phyloP scores from a whole-genome alignment of 2,888 invertebrate genomes.

The Malacosoma neustria region DNA sequence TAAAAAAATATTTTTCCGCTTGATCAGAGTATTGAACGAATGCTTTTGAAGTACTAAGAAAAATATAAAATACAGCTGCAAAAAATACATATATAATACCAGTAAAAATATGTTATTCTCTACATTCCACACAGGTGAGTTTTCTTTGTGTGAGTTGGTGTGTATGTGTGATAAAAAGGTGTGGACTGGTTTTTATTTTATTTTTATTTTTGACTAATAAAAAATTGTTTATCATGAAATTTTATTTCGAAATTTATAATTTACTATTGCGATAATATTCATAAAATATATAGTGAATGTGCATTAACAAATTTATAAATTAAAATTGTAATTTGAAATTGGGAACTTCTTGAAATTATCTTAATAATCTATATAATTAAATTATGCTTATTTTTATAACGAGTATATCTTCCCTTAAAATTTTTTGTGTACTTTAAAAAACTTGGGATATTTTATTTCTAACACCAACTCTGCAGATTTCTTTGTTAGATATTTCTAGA shows the following conservation, averaged over 20 bases:
- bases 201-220: background rate
- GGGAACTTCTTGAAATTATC: too few species aligned
- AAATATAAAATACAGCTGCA: constrained; percentile 65
- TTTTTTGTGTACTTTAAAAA: too few species aligned
- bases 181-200: constrained; percentile 25
- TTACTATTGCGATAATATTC: too few species aligned
- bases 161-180: constrained; percentile 23
- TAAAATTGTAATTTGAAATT: too few species aligned
- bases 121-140: constrained; percentile 61
- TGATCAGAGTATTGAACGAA: background rate
- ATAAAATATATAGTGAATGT: too few species aligned
- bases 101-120: constrained; percentile 74
- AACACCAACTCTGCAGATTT: constrained; percentile 33
- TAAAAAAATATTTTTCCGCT: too few species aligned
- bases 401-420: too few species aligned
- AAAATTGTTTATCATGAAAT: background rate
- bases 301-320: too few species aligned
- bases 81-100: constrained; percentile 65
- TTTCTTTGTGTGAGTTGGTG: constrained; percentile 23
- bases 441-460: too few species aligned
- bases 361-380: too few species aligned
- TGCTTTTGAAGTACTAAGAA: constrained; percentile 18
- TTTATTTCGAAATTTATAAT: too few species aligned
- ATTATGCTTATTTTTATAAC: too few species aligned
- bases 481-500: constrained; percentile 53